Conservation (phyloP, 2,797 vertebrate species). For the Spinibarbus caldwelli region DNA sequence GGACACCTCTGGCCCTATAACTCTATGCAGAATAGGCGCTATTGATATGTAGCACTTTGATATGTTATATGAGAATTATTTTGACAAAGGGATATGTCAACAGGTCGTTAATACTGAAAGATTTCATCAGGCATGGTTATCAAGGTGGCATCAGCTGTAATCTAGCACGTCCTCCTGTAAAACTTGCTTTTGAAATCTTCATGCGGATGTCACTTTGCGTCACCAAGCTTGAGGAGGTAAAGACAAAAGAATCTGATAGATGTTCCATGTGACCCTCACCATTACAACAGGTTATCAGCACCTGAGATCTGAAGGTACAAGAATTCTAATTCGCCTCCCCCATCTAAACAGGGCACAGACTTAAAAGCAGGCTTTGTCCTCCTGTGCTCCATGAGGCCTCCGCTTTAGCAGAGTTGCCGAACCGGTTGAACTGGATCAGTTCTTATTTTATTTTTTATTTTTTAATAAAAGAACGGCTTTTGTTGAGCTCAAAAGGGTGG, state of each 20-base stretch:
- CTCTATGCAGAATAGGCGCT: neutral
- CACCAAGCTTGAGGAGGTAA: neutral
- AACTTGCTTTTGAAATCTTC: neutral
- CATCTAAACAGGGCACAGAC: slow-evolving; percentile 24
- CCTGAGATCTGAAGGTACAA: slow-evolving; percentile 67
- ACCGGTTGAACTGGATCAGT: slow-evolving; percentile 74
- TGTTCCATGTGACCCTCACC: slow-evolving; percentile 38
- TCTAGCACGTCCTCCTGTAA: neutral
- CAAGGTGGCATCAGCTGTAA: neutral
- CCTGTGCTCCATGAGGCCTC: slow-evolving; percentile 55
- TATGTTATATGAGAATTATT: neutral
- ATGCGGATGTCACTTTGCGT: slow-evolving; percentile 2
- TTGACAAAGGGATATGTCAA: neutral
- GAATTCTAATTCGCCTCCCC: slow-evolving; percentile 63
- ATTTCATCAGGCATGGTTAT: neutral
- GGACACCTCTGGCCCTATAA: no score
- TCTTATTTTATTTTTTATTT: slow-evolving; percentile 25
- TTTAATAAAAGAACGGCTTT: slow-evolving; percentile 65
- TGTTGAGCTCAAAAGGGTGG: slow-evolving; percentile 70
- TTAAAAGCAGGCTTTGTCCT: slow-evolving; percentile 71
- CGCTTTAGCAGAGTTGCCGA: slow-evolving; percentile 69
- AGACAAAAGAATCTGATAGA: neutral
- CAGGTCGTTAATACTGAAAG: neutral
- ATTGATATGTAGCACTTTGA: neutral
- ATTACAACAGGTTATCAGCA: slow-evolving; percentile 65